These are phyloP conservation scores for Ostrea denselamellosa DNA, from an alignment of 1,140 invertebrate genomes.

Conservation along the genomic window DNA sequence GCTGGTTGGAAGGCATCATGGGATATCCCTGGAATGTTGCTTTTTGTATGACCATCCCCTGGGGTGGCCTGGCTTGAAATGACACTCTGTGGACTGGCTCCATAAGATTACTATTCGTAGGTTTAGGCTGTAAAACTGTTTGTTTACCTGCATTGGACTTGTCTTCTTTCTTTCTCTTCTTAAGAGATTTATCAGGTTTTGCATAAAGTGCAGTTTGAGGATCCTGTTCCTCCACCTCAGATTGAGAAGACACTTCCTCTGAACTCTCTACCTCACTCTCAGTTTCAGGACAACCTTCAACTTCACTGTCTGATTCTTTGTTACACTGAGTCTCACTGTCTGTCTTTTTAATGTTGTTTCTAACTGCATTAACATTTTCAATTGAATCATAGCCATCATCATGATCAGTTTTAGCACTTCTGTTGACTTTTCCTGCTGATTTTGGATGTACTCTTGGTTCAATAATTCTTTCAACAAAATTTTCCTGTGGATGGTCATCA, in stretches of 20 bases:
- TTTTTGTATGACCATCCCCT: slow-evolving; percentile 27
- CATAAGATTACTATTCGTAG: slow-evolving; percentile 34
- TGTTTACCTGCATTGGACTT: slow-evolving; percentile 43
- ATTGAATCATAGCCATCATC: slow-evolving; percentile 57
- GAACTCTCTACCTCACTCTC: slow-evolving; percentile 48
- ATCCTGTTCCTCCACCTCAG: slow-evolving; percentile 53
- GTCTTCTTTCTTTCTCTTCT: not conserved
- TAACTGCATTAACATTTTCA: slow-evolving; percentile 36
- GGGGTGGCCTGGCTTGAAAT: slow-evolving; percentile 14
- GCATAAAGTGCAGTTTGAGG: slow-evolving; percentile 48
- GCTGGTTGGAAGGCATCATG: not conserved
- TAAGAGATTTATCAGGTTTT: slow-evolving; percentile 45
- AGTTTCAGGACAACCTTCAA: slow-evolving; percentile 42
- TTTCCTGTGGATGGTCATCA: slow-evolving; percentile 65
- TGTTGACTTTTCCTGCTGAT: not conserved
- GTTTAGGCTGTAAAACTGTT: not conserved
- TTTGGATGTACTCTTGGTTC: slow-evolving; percentile 53
- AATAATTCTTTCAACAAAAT: slow-evolving; percentile 60
- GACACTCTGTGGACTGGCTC: slow-evolving; percentile 34
- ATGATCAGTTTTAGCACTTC: slow-evolving; percentile 49
- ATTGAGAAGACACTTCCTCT: slow-evolving; percentile 53
- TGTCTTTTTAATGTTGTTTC: slow-evolving; percentile 3
- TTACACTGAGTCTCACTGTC: slow-evolving; percentile 46
- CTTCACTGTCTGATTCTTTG: slow-evolving; percentile 47
- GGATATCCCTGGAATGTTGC: slow-evolving; percentile 37